Evolutionary conservation across 2,888 invertebrate species (phyloP), one percentile per base, ranked within the genome.

Genomic region (Cryptocheilus praepositus): DNA sequence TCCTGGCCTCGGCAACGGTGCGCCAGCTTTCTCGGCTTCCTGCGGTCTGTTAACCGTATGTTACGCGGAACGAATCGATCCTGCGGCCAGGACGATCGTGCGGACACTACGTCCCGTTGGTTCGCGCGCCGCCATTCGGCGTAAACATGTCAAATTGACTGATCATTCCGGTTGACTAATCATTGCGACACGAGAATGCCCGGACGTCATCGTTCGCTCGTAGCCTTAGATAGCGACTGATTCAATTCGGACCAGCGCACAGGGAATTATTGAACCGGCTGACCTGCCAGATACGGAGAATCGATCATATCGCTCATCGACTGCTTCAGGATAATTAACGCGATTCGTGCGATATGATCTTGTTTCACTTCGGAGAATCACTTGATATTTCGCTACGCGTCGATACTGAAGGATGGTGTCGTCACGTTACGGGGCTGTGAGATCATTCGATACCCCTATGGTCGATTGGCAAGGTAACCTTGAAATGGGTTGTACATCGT

Each of bases 131-230:
- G 36, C 51, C 56, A 19, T 61, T 46, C 57, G 61, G 59, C 62
- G 22, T 55, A 57, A 65, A 70, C 70, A 70, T 66, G 65, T 62
- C 67, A 28, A 55, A 19, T 57, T 54, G 52, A 49, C 36, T 60
- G 63, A 65, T 67, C 62, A 68, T 71, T 71, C 68, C 43, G 64
- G 54, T 55, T 69, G 72, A 64, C 77, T 67, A 76, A 69, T 74
- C 74, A 59, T 43, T 11, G 51, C 55, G 66, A 62, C 68, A 53
- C 65, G 64, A 64, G 65, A 36, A 54, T 53, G 62, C 61, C 73
- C 51, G 19, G 54, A 11, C 21, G 36, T 21, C 58, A 51, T 46
- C 44, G 49, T 51, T 44, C 43, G 36, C 61, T 22, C 65, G 36
- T 15, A 13, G 59, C 54, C 60, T 49, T 66, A 70, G 68, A 64